Evolutionary conservation across 2,888 invertebrate genomes (phyloP), one percentile per base, ranked within the genome.

Genomic region (Acanthosoma haemorrhoidale): DNA sequence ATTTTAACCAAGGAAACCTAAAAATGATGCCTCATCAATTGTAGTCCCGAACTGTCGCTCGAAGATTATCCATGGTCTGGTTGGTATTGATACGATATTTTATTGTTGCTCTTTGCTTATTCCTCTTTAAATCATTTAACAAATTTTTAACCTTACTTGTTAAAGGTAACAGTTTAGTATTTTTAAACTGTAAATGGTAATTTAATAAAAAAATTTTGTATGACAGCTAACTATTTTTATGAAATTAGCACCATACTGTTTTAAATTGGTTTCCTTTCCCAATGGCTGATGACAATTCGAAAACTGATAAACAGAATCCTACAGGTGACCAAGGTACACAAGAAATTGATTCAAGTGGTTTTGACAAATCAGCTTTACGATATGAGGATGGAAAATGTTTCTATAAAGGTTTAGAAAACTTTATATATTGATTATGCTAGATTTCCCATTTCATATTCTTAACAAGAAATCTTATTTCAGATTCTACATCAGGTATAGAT

Each of bases 401-500:
- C 6, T 73, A 72, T 41, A 72, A 31, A 59, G 68, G 68, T 68
- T 21, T 18, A 13, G 4, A 5, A 4, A 15, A 15, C 3, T n/a
- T 21, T n/a, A 63, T 15, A 21, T n/a, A 63, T 29, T 1, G 32
- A 32, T 67, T 18, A 18, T 16, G 13, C 21, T 59, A 21, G 1
- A 18, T 68, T 21, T 59, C 34, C 13, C 15, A 15, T 38, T 36
- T 15, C 2, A 1, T 2, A 8, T 38, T 16, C 29, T 21, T 9
- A 29, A 29, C 11, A 32, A 16, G 9, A 34, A 29, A 69, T 38
- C 31, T 43, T 38, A 11, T 36, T 68, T 38, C 88, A 18, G 91
- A 92, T 78, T 90, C 91, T 29, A 79, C 80, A 69, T 85, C 86
- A 16, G 85, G 87, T 51, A 84, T 85, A 74, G 86, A 87, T 78